A percentile compares a stretch with the other conserved stretches of the same genome.
phyloP scores from a whole-genome alignment of 1,140 invertebrate species.

The Scaptomyza pallida region DNA sequence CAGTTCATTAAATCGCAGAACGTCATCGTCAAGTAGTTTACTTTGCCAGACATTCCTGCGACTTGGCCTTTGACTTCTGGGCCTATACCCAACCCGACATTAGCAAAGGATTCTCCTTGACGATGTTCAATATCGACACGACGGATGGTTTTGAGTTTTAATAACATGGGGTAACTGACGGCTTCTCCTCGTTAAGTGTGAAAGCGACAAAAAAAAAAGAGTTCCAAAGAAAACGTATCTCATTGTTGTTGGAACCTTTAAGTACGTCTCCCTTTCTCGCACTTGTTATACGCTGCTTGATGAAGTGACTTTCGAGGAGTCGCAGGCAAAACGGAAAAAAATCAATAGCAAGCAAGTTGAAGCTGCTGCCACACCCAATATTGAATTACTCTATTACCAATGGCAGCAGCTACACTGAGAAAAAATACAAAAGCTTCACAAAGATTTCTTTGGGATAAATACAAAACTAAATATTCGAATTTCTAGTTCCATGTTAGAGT shows the following conservation, averaged over 20 bases:
- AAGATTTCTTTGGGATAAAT: too few relatives aligned
- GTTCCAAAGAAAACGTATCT: not conserved
- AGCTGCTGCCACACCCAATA: slow-evolving; percentile 55
- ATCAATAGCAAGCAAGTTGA: slow-evolving; percentile 41
- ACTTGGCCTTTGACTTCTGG: slow-evolving; percentile 38
- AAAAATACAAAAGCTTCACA: too few relatives aligned
- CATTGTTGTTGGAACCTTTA: slow-evolving; percentile 35
- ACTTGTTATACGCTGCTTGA: slow-evolving; percentile 17
- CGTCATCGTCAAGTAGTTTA: slow-evolving; percentile 47
- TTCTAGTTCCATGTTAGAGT: too few relatives aligned
- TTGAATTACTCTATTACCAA: slow-evolving; percentile 62
- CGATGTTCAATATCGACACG: slow-evolving; percentile 46
- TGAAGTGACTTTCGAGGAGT: slow-evolving; percentile 34
- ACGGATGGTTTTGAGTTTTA: slow-evolving; percentile 12
- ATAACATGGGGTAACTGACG: slow-evolving; percentile 4
- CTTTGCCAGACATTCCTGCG: slow-evolving; percentile 47
- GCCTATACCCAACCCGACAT: slow-evolving; percentile 24
- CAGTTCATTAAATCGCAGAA: slow-evolving; percentile 47
- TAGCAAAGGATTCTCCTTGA: slow-evolving; percentile 48
- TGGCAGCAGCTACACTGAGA: slow-evolving; percentile 6
- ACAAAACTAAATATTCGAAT: too few relatives aligned
- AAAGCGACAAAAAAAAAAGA: slow-evolving; percentile 1
- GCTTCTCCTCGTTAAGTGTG: slow-evolving; percentile 22
- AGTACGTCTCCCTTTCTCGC: not conserved
- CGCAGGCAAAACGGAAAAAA: slow-evolving; percentile 2